phyloP scores from a whole-genome alignment of 2,797 vertebrate genomes.

The Amblyopsis hoosieri region DNA sequence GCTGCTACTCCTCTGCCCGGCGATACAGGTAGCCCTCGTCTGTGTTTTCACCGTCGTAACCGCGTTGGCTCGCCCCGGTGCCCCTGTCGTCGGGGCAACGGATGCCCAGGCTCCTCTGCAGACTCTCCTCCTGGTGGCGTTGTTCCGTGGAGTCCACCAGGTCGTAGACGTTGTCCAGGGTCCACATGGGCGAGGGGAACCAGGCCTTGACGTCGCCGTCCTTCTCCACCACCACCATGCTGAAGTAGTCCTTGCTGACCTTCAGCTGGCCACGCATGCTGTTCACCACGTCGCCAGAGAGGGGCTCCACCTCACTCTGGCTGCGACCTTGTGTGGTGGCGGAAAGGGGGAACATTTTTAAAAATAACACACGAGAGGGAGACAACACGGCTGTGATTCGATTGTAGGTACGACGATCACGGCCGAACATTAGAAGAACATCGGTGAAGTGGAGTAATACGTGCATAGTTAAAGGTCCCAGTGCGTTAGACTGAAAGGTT shows the following conservation, averaged over 20 bases:
- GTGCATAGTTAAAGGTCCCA: too few relatives aligned
- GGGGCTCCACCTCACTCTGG: conserved; percentile 70
- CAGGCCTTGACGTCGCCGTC: conserved; percentile 78
- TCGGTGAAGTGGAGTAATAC: too few relatives aligned
- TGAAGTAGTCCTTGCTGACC: conserved; percentile 80
- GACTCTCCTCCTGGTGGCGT: conserved; percentile 74
- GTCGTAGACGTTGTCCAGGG: conserved; percentile 78
- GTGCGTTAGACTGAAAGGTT: too few relatives aligned
- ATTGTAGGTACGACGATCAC: too few relatives aligned
- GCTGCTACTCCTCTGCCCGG: conserved; percentile 48
- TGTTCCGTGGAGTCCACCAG: conserved; percentile 81
- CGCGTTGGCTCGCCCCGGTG: conserved; percentile 31
- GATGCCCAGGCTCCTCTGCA: conserved; percentile 78
- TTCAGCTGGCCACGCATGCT: conserved; percentile 78
- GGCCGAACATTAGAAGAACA: too few relatives aligned
- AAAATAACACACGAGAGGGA: background rate
- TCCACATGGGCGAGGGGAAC: conserved; percentile 81
- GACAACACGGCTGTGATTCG: too few relatives aligned
- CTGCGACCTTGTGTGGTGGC: conserved; percentile 60
- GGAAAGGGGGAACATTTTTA: background rate
- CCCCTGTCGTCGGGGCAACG: conserved; percentile 69
- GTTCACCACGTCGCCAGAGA: conserved; percentile 66
- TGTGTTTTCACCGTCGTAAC: conserved; percentile 51
- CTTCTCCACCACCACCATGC: conserved; percentile 81
- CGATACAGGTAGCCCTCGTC: conserved; percentile 63